Evolutionary conservation across 1,140 invertebrate genomes (phyloP).

Genomic region (Arion vulgaris): DNA sequence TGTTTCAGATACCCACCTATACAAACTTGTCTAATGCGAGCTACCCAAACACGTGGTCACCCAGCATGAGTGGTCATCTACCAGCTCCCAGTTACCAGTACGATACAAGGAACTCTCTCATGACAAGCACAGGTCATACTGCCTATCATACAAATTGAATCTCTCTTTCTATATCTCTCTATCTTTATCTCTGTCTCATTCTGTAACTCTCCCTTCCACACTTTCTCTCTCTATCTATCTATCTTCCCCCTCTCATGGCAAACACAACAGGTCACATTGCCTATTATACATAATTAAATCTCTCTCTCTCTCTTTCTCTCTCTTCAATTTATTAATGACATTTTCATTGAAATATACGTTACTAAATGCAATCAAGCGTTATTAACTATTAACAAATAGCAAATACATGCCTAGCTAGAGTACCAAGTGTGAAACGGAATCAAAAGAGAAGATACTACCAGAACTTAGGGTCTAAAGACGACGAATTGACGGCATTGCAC

Average conservation of each 20-base stretch:
- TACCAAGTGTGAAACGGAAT: no score
- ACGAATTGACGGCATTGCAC: no score
- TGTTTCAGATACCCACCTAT: constrained; percentile 43
- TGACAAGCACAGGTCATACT: constrained; percentile 1
- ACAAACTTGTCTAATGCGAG: constrained; percentile 44
- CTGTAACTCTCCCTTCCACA: neutral
- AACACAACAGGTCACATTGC: no score
- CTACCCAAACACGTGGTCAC: constrained; percentile 48
- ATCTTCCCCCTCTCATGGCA: neutral
- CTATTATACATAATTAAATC: neutral
- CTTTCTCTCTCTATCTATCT: neutral
- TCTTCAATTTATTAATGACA: no score
- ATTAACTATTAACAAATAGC: no score
- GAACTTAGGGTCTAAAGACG: no score
- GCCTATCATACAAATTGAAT: neutral
- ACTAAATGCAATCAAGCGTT: no score
- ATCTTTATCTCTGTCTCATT: neutral
- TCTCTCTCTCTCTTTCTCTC: neutral
- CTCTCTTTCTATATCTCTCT: neutral
- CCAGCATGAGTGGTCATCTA: constrained; percentile 31
- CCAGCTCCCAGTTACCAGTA: constrained; percentile 40
- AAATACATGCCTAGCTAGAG: no score
- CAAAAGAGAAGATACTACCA: no score
- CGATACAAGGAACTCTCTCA: constrained; percentile 51
- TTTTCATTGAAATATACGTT: no score